These are phyloP conservation scores for Steinernema feltiae DNA, from an alignment of 1,140 invertebrate genomes.

Conservation along the genomic window DNA sequence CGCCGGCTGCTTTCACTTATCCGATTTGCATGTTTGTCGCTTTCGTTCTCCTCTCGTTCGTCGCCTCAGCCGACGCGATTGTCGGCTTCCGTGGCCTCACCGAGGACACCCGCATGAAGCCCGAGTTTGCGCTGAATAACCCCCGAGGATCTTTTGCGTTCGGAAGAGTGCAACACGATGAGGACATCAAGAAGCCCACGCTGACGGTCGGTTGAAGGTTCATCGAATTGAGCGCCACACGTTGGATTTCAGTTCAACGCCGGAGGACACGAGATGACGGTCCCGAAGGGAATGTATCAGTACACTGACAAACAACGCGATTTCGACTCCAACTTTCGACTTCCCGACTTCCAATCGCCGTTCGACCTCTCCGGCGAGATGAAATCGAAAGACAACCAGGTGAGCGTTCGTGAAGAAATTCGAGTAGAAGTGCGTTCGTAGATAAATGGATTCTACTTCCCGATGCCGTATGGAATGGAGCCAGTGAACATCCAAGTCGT, in stretches of 20 bases:
- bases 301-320: not conserved
- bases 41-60: not conserved
- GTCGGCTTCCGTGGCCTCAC: not conserved
- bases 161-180: not conserved
- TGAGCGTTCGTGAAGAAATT: not conserved
- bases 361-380: slow-evolving; percentile 4
- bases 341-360: not conserved
- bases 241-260: slow-evolving; percentile 2
- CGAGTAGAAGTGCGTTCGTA: not conserved
- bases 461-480: slow-evolving; percentile 4
- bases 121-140: not conserved
- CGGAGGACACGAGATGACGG: slow-evolving; percentile 3
- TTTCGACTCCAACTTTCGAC: slow-evolving; percentile 1
- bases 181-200: not conserved
- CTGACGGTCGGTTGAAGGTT: not conserved
- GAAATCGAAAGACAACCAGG: slow-evolving; percentile 2
- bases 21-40: not conserved
- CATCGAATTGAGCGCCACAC: not conserved
- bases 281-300: not conserved
- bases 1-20: not conserved
- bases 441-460: slow-evolving; percentile 2
- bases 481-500: slow-evolving; percentile 11
- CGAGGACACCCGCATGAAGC: not conserved
- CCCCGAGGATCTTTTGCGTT: not conserved
- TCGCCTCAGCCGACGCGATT: not conserved